Evolutionary conservation across 1,140 invertebrate species (phyloP).

Genomic region (Ceratosolen fusciceps): DNA sequence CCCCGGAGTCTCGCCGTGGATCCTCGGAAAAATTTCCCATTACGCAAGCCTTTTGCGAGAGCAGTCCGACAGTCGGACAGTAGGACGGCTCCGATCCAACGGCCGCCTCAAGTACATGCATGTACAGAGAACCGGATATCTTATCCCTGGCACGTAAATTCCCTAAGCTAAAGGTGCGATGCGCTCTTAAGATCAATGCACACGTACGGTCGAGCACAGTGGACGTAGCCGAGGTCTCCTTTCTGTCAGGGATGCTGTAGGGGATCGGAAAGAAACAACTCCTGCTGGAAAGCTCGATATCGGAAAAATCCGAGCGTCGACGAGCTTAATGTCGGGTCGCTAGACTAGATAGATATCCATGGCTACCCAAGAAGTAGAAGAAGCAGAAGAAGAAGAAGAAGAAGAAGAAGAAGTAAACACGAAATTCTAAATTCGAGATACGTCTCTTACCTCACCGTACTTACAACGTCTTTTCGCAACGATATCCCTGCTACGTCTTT

Average conservation of each 20-base stretch:
- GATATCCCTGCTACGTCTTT: too few relatives aligned
- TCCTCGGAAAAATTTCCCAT: slow-evolving; percentile 44
- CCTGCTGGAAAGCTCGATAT: background rate
- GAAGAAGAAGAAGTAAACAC: slow-evolving; percentile 27
- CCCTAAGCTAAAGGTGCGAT: background rate
- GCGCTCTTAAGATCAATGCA: background rate
- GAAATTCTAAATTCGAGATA: background rate
- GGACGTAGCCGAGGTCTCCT: background rate
- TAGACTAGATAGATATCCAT: slow-evolving; percentile 49
- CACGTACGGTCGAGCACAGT: background rate
- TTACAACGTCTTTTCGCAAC: too few relatives aligned
- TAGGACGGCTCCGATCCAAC: too few relatives aligned
- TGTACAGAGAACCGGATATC: slow-evolving; percentile 42
- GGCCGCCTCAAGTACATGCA: too few relatives aligned
- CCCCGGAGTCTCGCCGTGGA: background rate
- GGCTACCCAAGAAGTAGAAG: too few relatives aligned
- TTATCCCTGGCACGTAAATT: background rate
- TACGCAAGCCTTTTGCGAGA: slow-evolving; percentile 41
- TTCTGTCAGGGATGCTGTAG: background rate
- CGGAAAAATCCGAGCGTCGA: slow-evolving; percentile 2
- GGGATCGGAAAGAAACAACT: background rate
- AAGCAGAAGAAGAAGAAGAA: too few relatives aligned
- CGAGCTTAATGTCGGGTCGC: slow-evolving; percentile 51
- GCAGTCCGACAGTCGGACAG: background rate
- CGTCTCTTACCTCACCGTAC: background rate